Evolutionary conservation across 2,797 vertebrate species (phyloP), one percentile per base, ranked within the genome.

Genomic region (Percopsis omiscomaycus): DNA sequence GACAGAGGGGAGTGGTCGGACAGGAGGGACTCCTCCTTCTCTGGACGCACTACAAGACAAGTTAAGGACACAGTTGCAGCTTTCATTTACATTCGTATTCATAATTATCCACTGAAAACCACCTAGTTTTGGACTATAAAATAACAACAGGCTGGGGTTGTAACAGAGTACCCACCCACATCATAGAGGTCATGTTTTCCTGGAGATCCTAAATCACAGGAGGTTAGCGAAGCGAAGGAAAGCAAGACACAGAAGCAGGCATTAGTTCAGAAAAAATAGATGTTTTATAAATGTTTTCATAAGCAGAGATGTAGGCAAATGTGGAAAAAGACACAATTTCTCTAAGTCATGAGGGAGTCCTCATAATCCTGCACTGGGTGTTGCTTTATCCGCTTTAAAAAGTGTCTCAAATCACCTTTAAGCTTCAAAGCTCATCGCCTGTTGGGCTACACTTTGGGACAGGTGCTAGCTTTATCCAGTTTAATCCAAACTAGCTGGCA

Each of bases 1-100:
- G 96, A 95, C 46, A 93, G 74, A 12, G 94, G 93, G 0, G 95
- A 96, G 67, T 94, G 88, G 63, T 98, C 95, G 3, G 93, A 94
- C 0, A 91, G 78, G 46, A 92, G 68, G 4, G 86, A 85, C 30
- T 96, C 95, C 62, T 92, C 79, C 0, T 88, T 88, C 69, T 96
- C 96, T 1, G 92, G 82, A 63, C 88, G 92, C 73, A 93, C 97
- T 98, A 80, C 0, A 28, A 16, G 15, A 68, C 1, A 55, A 37
- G 69, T 49, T 58, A 15, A 69, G 12, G 52, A 56, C 14, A 13
- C 22, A 22, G 22, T 22, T 22, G 32, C 3, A 30, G 13, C 37
- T 37, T 37, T 37, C 37, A 37, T 37, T 37, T 37, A 37, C 37
- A 37, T 37, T 37, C 9, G 37, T 51, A 51, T 22, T 15, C 15